Base-by-base conservation (phyloP, 2,113 vertebrate genomes). In the Hystrix cristata region DNA sequence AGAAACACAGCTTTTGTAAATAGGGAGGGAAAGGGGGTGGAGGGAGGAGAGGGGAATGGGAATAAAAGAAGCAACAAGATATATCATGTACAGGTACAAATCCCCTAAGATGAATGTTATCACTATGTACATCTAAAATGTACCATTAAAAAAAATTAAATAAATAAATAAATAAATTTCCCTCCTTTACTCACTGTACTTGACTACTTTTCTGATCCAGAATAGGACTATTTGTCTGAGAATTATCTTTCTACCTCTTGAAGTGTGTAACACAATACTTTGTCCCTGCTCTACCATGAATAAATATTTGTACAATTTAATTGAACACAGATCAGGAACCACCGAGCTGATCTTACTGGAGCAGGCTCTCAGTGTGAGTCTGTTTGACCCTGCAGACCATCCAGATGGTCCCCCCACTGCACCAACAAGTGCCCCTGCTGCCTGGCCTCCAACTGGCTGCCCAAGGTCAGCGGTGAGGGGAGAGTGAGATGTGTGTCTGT, bases 251-350 rank as follows among this genome's bases (percentile, higher is more conserved):
- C 67, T 38, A 89, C 1, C 19, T 69, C 19, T 82, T 64, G 27
- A 19, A 80, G 29, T 78, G 0, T 82, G 3, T 51, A 65, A 12
- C 27, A 65, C 4, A 74, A n/a, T 43, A 76, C 12, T 4, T 72
- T 92, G 3, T 65, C 57, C 34, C 65, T 55, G 9, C 72, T 89
- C 62, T 19, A 1, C 3, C 64, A 10, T 94, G 48, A 78, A 78
- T 85, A 97, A 90, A 86, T 91, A 23, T 93, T 93, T 94, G 53
- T 67, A 89, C 21, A 34, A 31, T 34, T 87, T 92, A 92, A 92
- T 72, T 92, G 71, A 65, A 87, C 38, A 86, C 14, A 96, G 92
- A 95, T 57, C 9, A 15, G 27, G 34, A 48, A 86, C 53, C 51
- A 86, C 14, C 7, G 67, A n/a, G n/a, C 8, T 21, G 7, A 11